Percentiles rank a stretch among this genome's conserved stretches.
Conservation (phyloP, 2,113 vertebrate species). For the Rattus norvegicus region DNA sequence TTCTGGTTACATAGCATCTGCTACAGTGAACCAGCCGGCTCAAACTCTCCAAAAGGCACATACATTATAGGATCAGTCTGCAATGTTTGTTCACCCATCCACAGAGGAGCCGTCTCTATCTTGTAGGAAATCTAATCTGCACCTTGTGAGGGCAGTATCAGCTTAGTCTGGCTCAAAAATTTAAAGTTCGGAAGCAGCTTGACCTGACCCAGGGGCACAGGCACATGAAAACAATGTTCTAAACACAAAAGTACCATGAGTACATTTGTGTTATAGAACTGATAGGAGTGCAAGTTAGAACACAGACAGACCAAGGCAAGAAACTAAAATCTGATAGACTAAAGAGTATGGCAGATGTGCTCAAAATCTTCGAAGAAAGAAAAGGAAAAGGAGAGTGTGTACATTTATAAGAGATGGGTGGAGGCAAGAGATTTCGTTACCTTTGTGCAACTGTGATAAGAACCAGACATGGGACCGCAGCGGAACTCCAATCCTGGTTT, state of each 20-base stretch:
- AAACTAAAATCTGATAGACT: not conserved
- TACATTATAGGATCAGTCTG: not conserved
- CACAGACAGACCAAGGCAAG: not conserved
- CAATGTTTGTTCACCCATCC: not conserved
- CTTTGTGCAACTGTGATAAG: not conserved
- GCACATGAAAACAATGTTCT: not conserved
- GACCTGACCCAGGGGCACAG: not conserved
- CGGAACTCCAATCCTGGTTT: no score
- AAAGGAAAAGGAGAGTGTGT: not conserved
- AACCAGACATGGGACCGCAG: no score
- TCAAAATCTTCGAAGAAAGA: not conserved
- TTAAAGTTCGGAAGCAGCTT: not conserved
- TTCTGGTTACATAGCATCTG: not conserved
- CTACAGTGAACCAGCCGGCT: not conserved
- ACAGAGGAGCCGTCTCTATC: not conserved
- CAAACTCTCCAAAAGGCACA: not conserved
- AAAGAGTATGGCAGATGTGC: no score
- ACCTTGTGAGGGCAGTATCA: not conserved
- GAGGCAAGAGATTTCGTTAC: not conserved
- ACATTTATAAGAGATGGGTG: not conserved
- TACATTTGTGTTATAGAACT: not conserved
- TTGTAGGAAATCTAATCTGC: not conserved
- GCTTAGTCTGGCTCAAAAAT: not conserved
- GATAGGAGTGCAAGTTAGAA: not conserved
- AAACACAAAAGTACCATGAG: not conserved